Conservation (phyloP, 2,888 invertebrate species). For the Hetaerina titia region DNA sequence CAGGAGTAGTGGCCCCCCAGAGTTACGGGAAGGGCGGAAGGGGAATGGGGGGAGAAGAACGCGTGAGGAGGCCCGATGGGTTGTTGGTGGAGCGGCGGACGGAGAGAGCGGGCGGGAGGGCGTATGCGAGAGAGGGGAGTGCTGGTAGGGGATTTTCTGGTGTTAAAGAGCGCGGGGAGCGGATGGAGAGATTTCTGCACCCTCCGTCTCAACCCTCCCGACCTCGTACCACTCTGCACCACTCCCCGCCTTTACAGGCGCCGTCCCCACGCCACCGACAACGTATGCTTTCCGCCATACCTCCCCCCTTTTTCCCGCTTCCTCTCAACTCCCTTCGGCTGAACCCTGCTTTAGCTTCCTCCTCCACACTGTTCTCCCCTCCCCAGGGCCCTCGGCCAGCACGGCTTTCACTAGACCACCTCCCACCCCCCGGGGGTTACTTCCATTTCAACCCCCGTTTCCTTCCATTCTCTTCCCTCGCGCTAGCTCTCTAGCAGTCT, state of each 20-base stretch:
- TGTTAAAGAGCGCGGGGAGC: slow-evolving; percentile 40
- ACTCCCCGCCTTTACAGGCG: not conserved
- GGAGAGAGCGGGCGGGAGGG: not conserved
- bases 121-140: not conserved
- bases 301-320: not conserved
- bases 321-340: not conserved
- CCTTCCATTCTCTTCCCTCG: too few species aligned
- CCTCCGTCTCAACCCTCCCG: not conserved
- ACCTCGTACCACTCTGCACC: slow-evolving; percentile 51
- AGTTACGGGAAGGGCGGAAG: not conserved
- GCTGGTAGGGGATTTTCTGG: slow-evolving; percentile 13
- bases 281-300: not conserved
- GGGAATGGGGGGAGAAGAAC: not conserved
- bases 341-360: not conserved
- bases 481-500: too few species aligned
- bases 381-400: not conserved
- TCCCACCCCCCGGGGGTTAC: not conserved
- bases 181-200: slow-evolving; percentile 33
- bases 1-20: not conserved
- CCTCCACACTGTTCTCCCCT: not conserved
- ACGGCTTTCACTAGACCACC: not conserved
- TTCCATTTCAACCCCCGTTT: not conserved
- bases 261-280: not conserved
- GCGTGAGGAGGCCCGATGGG: not conserved
- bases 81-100: not conserved